Percentiles rank a stretch among this genome's conserved stretches.
Evolutionary conservation across 2,888 invertebrate species (phyloP).

Genomic region (Drosophila helvetica): DNA sequence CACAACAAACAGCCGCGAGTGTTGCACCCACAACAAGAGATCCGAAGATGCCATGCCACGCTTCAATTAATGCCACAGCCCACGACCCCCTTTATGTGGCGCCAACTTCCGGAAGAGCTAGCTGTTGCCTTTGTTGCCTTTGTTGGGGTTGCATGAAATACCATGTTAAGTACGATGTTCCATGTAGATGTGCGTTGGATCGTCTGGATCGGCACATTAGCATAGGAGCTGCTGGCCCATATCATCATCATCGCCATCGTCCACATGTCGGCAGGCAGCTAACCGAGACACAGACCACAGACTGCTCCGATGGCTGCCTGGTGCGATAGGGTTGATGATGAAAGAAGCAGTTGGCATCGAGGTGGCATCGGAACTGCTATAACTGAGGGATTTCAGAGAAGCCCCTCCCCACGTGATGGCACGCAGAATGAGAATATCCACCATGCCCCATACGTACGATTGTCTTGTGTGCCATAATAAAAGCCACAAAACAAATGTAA

Average conservation of each 20-base stretch:
- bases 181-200: conserved; percentile 9
- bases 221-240: conserved; percentile 24
- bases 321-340: conserved; percentile 54
- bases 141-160: no score
- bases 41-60: conserved; percentile 51
- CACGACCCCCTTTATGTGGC: conserved; percentile 34
- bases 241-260: conserved; percentile 37
- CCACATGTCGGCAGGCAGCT: conserved; percentile 53
- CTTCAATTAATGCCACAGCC: conserved; percentile 65
- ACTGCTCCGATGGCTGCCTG: conserved; percentile 47
- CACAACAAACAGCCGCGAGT: conserved; percentile 32
- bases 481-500: conserved; percentile 3
- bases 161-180: neutral
- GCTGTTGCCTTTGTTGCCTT: conserved; percentile 22
- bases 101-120: conserved; percentile 68
- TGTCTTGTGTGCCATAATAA: neutral
- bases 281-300: conserved; percentile 64
- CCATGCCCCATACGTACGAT: neutral
- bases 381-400: conserved; percentile 9
- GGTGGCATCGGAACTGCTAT: neutral
- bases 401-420: neutral
- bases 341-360: conserved; percentile 32
- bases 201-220: conserved; percentile 31
- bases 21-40: conserved; percentile 48
- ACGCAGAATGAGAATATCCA: no score